These are phyloP conservation scores for Uromys caudimaculatus DNA, from an alignment of 2,797 vertebrate species.

Conservation along the genomic window DNA sequence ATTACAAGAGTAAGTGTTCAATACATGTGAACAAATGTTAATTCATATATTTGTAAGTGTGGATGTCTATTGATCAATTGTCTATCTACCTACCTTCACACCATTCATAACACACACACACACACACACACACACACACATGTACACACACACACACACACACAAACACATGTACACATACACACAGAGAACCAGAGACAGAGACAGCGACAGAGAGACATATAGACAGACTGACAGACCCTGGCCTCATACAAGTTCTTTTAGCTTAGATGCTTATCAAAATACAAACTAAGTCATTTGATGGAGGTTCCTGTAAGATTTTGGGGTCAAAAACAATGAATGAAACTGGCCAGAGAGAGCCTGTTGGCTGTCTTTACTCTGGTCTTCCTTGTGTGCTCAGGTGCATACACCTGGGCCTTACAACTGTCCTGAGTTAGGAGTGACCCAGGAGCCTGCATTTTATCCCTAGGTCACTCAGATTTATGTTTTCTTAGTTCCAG, in stretches of 20 bases:
- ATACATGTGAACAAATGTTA: neutral
- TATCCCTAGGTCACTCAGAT: neutral
- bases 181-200: neutral
- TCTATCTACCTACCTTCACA: neutral
- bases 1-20: neutral
- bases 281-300: neutral
- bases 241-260: neutral
- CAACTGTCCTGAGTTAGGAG: neutral
- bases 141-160: neutral
- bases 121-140: neutral
- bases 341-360: neutral
- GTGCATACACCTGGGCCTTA: neutral
- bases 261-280: slow-evolving; percentile 1
- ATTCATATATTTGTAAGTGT: neutral
- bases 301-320: neutral
- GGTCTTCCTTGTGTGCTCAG: neutral
- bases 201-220: neutral
- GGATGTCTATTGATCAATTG: neutral
- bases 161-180: neutral
- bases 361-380: neutral
- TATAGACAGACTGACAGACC: neutral
- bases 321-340: neutral
- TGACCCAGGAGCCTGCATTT: neutral
- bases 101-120: neutral
- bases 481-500: neutral